Base-by-base conservation (phyloP, 2,113 vertebrate genomes). In the Notothenia rossii region DNA sequence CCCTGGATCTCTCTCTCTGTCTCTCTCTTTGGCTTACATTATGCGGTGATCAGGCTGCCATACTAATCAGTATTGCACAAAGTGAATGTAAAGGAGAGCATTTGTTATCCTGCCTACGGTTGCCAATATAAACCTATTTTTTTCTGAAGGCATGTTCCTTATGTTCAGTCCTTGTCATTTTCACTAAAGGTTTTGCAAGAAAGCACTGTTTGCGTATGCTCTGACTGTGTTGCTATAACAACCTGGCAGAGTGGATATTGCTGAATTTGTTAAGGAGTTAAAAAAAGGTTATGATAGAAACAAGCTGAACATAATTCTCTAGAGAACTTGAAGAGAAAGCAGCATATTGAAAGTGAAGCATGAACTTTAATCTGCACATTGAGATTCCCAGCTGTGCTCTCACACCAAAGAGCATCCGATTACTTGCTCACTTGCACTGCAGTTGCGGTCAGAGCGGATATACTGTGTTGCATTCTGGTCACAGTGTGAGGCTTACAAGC, bases 191-290 rank as follows among this genome's bases (percentile, higher is more conserved):
- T 69, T 72, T 62, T 64, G 67, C 80, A 81, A 70, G 50, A 73
- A 75, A 85, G 65, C 77, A 54, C 83, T 82, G 72, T 89, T 89
- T 90, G 85, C 90, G 77, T 87, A 88, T 88, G 50, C 72, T 77
- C 79, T 77, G 20, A 82, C 67, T 73, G 85, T 62, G 92, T 91
- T 91, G 72, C 88, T 63, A 91, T 92, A 78, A 75, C 83, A 91
- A 93, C 92, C 80, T 89, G 85, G 72, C 92, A 88, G 62, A 49
- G 63, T 2, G 45, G 49, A 72, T 56, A 65, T 77, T 78, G 70
- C 77, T 86, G 48, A 86, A 53, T 84, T 81, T 83, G 77, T 87
- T 80, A 75, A 66, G 40, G 67, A 82, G 61, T 64, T 68, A 65
- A 59, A 73, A 62, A 72, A 62, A 67, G 50, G 63, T 65, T 63